Base-by-base conservation (phyloP, 1,140 invertebrate species). In the Plutomurus gul region DNA sequence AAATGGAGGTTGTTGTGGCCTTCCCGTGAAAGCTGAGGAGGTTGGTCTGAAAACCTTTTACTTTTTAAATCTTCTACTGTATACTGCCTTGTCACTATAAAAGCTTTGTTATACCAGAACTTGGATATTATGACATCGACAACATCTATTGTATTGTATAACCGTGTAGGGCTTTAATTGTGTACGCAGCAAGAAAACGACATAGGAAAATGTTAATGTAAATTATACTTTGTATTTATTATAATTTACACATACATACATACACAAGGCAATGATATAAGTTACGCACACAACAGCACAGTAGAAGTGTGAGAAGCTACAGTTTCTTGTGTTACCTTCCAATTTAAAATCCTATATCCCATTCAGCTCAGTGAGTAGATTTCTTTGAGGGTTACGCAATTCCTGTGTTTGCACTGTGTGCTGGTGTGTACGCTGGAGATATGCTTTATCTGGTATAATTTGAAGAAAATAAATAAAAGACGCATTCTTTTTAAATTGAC, bases 401-500 rank as follows among this genome's bases (percentile, higher is more conserved):
- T n/a, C n/a, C n/a, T n/a, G n/a, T n/a, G n/a, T n/a, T n/a, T n/a
- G n/a, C n/a, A n/a, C n/a, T n/a, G n/a, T n/a, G n/a, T n/a, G n/a
- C n/a, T n/a, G n/a, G n/a, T n/a, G n/a, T n/a, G n/a, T n/a, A n/a
- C n/a, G n/a, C n/a, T n/a, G n/a, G n/a, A n/a, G n/a, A n/a, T n/a
- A n/a, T n/a, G n/a, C n/a, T n/a, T n/a, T n/a, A n/a, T n/a, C n/a
- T n/a, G n/a, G n/a, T n/a, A n/a, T n/a, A n/a, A n/a, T n/a, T n/a
- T n/a, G n/a, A n/a, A n/a, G 46, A 49, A 60, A n/a, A 43, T 4
- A 16, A 16, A 60, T 60, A 30, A 33, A 65, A 30, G 27, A 33
- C 51, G 27, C 56, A 65, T 65, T 65, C 56, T 65, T 65, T 65
- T 33, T 65, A 65, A 65, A 65, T 65, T 65, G 56, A 65, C 56